These are phyloP conservation scores for Caenorhabditis parvicauda DNA, from an alignment of 2,888 invertebrate species.

Conservation along the genomic window DNA sequence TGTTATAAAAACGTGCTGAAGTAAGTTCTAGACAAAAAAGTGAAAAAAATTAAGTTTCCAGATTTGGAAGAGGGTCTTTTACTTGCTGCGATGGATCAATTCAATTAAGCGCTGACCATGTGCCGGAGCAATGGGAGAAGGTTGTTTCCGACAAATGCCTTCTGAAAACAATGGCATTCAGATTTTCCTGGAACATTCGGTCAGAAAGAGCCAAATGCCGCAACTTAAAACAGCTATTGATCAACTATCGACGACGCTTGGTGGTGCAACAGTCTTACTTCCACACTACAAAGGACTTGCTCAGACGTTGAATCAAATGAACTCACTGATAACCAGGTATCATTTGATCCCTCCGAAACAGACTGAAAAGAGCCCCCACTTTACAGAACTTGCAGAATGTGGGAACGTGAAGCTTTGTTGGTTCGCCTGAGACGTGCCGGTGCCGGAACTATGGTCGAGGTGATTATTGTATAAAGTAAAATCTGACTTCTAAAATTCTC, in stretches of 20 bases:
- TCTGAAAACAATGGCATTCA: conserved; percentile 1
- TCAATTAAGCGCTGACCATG: conserved; percentile 60
- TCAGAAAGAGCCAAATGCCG: conserved; percentile 45
- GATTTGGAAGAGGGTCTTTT: conserved; percentile 58
- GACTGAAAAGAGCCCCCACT: too few relatives aligned
- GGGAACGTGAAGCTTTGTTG: conserved; percentile 27
- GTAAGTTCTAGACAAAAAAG: conserved; percentile 4
- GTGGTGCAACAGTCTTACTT: conserved; percentile 36
- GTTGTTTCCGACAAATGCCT: conserved; percentile 18
- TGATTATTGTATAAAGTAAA: conserved; percentile 3
- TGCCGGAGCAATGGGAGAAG: conserved; percentile 57
- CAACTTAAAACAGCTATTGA: conserved; percentile 33
- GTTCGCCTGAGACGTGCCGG: conserved; percentile 17
- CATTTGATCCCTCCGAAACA: background rate
- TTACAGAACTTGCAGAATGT: conserved; percentile 11
- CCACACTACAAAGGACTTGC: conserved; percentile 34
- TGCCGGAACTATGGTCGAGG: conserved; percentile 30
- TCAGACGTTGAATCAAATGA: conserved; percentile 37
- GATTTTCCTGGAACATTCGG: conserved; percentile 31
- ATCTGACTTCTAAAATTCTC: background rate
- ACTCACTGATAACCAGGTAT: conserved; percentile 27
- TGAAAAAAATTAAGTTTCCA: conserved; percentile 9
- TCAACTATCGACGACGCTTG: conserved; percentile 44
- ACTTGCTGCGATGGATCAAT: conserved; percentile 58
- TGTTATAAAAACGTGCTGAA: conserved; percentile 35